phyloP scores from a whole-genome alignment of 1,140 invertebrate genomes.

The Ceratoteleas bidentatus region DNA sequence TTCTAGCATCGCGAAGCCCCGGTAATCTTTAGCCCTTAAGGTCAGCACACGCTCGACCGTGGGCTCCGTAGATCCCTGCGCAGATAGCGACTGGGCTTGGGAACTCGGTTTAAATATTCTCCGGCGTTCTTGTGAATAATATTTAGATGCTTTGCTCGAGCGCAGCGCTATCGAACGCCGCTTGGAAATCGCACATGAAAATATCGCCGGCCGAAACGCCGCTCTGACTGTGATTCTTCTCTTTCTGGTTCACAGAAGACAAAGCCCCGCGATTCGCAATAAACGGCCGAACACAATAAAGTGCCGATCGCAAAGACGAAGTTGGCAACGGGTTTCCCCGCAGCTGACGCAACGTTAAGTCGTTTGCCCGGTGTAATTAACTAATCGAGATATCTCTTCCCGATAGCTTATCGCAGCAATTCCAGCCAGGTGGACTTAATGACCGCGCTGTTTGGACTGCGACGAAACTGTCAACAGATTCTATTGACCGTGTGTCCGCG shows the following conservation, averaged over 20 bases:
- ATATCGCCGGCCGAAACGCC: no score
- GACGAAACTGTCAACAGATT: slow-evolving; percentile 31
- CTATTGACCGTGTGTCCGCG: slow-evolving; percentile 34
- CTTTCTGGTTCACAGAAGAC: no score
- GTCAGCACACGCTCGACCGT: slow-evolving; percentile 72
- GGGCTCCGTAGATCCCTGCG: slow-evolving; percentile 65
- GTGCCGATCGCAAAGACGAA: no score
- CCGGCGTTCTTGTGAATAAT: slow-evolving; percentile 39
- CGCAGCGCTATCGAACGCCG: slow-evolving; percentile 1
- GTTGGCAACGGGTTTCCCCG: not conserved
- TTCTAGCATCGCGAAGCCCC: slow-evolving; percentile 74
- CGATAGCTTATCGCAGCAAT: slow-evolving; percentile 32
- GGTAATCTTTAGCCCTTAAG: slow-evolving; percentile 78
- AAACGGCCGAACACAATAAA: no score
- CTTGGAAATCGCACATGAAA: not conserved
- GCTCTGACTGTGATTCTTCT: no score
- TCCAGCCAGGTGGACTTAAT: slow-evolving; percentile 5
- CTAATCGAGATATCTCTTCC: slow-evolving; percentile 35
- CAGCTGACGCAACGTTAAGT: not conserved
- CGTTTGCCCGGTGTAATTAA: slow-evolving; percentile 4
- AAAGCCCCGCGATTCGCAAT: no score
- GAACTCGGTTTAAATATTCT: slow-evolving; percentile 65
- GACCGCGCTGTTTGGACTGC: slow-evolving; percentile 16
- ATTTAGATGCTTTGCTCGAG: slow-evolving; percentile 31
- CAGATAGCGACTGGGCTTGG: slow-evolving; percentile 67